These are phyloP conservation scores for Scrobipalpa atriplicella DNA, from an alignment of 2,888 invertebrate genomes.

Conservation along the genomic window DNA sequence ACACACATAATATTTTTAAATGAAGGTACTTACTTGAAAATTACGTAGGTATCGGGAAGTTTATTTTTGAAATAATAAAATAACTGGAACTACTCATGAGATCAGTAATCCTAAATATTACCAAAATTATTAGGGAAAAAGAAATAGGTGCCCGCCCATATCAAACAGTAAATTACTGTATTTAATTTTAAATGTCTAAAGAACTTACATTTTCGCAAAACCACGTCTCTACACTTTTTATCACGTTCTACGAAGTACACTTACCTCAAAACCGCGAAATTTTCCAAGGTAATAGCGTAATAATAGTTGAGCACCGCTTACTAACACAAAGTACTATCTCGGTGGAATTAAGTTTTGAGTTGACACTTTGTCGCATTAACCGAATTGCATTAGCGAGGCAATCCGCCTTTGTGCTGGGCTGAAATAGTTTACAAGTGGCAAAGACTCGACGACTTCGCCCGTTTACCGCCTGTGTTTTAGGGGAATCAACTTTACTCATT, in stretches of 20 bases:
- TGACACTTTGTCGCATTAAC: constrained; percentile 44
- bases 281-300: not conserved
- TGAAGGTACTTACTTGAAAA: too few relatives aligned
- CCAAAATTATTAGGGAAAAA: too few relatives aligned
- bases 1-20: too few relatives aligned
- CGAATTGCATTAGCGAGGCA: constrained; percentile 39
- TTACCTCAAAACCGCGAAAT: constrained; percentile 22
- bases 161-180: too few relatives aligned
- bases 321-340: constrained; percentile 41
- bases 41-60: too few relatives aligned
- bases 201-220: not conserved
- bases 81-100: too few relatives aligned
- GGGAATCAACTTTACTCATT: not conserved
- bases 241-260: not conserved
- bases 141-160: too few relatives aligned
- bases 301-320: constrained; percentile 30
- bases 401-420: constrained; percentile 33
- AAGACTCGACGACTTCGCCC: constrained; percentile 27
- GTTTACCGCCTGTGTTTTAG: constrained; percentile 22
- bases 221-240: not conserved
- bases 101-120: too few relatives aligned
- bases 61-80: too few relatives aligned
- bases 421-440: constrained; percentile 33
- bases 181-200: not conserved
- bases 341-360: constrained; percentile 39